Conservation (phyloP, 2,113 vertebrate species). For the Bubo blakistoni region DNA sequence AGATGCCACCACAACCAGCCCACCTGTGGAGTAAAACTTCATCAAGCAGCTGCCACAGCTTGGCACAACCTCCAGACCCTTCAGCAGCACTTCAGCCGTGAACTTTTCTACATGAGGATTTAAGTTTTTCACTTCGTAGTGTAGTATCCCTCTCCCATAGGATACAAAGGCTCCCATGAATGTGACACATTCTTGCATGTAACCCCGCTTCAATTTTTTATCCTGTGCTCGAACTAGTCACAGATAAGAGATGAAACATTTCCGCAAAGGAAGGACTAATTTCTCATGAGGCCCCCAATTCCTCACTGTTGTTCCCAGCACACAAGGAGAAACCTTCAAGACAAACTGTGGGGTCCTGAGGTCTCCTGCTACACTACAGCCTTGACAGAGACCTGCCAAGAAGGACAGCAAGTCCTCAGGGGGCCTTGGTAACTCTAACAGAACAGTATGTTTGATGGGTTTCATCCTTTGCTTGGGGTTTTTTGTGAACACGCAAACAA, state of each 20-base stretch:
- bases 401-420: neutral
- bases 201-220: neutral
- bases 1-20: neutral
- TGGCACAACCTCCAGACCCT: neutral
- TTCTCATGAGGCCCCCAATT: neutral
- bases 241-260: neutral
- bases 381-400: neutral
- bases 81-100: neutral
- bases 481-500: neutral
- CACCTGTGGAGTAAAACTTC: neutral
- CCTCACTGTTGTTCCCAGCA: neutral
- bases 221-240: neutral
- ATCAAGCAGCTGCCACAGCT: neutral
- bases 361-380: neutral
- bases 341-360: neutral
- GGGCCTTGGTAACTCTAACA: neutral
- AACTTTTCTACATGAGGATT: neutral
- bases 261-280: neutral
- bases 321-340: neutral
- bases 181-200: fast-evolving
- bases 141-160: neutral
- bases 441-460: neutral
- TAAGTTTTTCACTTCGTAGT: neutral
- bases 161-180: neutral
- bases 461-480: neutral